Percentiles rank a stretch among this genome's conserved stretches.
These are phyloP conservation scores for Penaeus monodon DNA, from an alignment of 2,888 invertebrate genomes.

Conservation along the genomic window DNA sequence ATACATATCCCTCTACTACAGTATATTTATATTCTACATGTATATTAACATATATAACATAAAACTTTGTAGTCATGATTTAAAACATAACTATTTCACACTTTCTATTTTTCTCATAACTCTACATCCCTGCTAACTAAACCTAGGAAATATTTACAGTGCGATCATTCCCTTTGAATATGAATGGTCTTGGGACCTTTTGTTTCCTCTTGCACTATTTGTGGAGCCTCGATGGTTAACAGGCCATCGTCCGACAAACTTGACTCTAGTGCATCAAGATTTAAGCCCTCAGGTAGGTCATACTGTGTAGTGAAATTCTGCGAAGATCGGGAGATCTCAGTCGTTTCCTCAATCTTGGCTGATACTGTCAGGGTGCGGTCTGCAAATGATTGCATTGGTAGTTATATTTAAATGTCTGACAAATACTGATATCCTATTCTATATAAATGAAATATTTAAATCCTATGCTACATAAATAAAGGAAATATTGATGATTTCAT, in stretches of 20 bases:
- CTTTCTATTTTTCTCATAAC: too few relatives aligned
- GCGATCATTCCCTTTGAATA: slow-evolving; percentile 41
- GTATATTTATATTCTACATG: too few relatives aligned
- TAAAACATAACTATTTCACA: too few relatives aligned
- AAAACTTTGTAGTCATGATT: too few relatives aligned
- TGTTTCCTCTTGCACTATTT: slow-evolving; percentile 23
- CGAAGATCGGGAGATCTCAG: slow-evolving; percentile 30
- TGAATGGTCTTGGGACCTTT: slow-evolving; percentile 49
- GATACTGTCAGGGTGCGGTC: slow-evolving; percentile 40
- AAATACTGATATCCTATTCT: too few relatives aligned
- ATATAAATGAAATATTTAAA: not conserved
- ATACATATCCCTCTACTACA: too few relatives aligned
- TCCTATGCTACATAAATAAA: too few relatives aligned
- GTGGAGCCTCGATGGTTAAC: slow-evolving; percentile 48
- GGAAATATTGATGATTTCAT: too few relatives aligned
- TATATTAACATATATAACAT: too few relatives aligned
- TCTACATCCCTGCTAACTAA: too few relatives aligned
- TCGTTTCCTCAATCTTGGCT: slow-evolving; percentile 19
- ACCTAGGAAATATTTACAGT: too few relatives aligned
- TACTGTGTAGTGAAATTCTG: slow-evolving; percentile 25
- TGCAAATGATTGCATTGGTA: slow-evolving; percentile 10
- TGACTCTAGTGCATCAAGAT: slow-evolving; percentile 51
- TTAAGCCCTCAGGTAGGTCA: slow-evolving; percentile 48
- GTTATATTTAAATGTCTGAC: too few relatives aligned
- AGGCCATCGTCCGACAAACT: slow-evolving; percentile 51